phyloP scores from a whole-genome alignment of 2,797 vertebrate species.

The Meriones psammophilus region DNA sequence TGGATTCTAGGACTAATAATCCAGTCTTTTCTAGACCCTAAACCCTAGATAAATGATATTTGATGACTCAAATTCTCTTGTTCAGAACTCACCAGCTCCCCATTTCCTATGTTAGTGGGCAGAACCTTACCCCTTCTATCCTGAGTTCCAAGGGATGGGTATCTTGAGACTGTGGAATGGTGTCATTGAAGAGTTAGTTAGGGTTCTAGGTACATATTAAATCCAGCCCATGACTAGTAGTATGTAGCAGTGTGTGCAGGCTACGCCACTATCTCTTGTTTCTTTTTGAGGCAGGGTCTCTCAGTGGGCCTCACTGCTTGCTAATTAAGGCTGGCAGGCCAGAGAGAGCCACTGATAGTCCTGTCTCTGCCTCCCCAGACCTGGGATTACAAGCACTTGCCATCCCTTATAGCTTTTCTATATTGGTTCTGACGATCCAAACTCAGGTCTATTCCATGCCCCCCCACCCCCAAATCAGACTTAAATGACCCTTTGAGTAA shows the following conservation, averaged over 20 bases:
- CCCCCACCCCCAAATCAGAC: background rate
- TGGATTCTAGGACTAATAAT: slow-evolving; percentile 14
- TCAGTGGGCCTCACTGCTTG: background rate
- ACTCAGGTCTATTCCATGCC: background rate
- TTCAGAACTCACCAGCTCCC: background rate
- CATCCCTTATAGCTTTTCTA: background rate
- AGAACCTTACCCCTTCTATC: background rate
- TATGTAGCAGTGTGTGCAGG: background rate
- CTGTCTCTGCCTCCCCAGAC: background rate
- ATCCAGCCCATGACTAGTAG: background rate
- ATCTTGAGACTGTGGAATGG: background rate
- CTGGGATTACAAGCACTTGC: background rate
- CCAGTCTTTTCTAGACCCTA: background rate
- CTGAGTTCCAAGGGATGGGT: background rate
- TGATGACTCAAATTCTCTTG: background rate
- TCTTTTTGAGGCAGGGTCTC: background rate
- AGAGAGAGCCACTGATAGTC: background rate
- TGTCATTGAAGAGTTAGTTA: slow-evolving; percentile 47
- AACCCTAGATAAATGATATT: background rate
- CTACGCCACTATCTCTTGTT: background rate
- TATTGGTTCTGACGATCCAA: background rate
- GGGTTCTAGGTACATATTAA: slow-evolving; percentile 57
- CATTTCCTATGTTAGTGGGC: background rate
- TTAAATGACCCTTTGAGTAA: slow-evolving; percentile 10
- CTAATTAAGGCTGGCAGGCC: background rate